Evolutionary conservation across 64 coral and sea anemone genomes (phyloP), one percentile per base, ranked within the genome.

Genomic region (Actinia equina): DNA sequence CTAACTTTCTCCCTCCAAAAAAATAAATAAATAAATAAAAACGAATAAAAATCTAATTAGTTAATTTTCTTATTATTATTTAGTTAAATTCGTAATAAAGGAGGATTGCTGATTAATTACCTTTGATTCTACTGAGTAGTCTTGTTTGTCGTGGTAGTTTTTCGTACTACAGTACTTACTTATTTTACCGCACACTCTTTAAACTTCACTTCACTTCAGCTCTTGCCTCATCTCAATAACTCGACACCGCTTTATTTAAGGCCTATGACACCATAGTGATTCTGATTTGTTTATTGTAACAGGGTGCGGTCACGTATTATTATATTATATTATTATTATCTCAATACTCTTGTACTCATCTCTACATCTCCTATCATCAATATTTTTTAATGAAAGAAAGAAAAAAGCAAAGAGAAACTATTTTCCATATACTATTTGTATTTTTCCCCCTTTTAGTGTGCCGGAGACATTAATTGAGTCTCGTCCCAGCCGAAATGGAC

Each of bases 401-500:
- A 51, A 82, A 9, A 5, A 9, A 18, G 0, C 2, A 5, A 14
- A 41, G 23, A 16, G 5, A 41, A 74, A 74, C 2, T 27, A 14
- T 74, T 74, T 74, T 10, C 80, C 80, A 52, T 82, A 57, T 52
- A 52, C 44, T 82, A 14, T 82, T 82, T n/a, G 2, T 12, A 53
- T 51, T 82, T 46, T 49, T 59, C 41, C 44, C 16, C n/a, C 83
- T 85, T 85, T 85, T 60, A 85, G 83, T n/a, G 83, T n/a, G 52
- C 51, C 83, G 55, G 55, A 85, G 49, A 85, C 62, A 85, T 85
- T 85, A 85, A 85, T 54, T 57, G 49, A 53, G 56, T 41, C 83
- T 85, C 44, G 83, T 25, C 52, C 83, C 83, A 85, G 41, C 83
- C 49, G 83, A 85, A 85, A 85, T 85, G 83, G 16, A 61, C 83